Evolutionary conservation across 2,797 vertebrate species (phyloP).

Genomic region (Alectoris magna): DNA sequence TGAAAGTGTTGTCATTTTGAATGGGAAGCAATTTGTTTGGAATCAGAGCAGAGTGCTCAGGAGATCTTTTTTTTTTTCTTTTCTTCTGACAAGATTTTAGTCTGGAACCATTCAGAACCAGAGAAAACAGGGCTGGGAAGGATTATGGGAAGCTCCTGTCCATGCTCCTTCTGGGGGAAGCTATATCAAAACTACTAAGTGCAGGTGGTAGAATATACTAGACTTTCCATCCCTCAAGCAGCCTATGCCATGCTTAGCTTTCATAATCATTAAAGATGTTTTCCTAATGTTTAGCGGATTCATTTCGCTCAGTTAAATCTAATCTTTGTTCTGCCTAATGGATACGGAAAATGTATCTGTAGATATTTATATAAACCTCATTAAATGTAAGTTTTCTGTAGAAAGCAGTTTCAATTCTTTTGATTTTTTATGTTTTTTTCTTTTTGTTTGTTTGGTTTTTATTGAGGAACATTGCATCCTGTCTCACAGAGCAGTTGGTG

Average conservation of each 20-base stretch:
- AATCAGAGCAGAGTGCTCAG: neutral
- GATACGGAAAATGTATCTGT: neutral
- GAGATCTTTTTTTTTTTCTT: neutral
- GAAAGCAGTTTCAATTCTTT: neutral
- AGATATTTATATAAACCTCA: neutral
- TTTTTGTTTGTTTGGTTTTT: neutral
- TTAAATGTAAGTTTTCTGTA: neutral
- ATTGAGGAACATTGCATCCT: neutral
- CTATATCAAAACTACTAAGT: neutral
- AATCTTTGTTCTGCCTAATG: neutral
- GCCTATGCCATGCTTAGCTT: neutral
- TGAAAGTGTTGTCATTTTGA: neutral
- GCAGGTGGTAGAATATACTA: neutral
- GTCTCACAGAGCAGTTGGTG: fast-evolving
- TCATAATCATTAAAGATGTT: neutral
- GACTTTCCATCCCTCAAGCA: neutral
- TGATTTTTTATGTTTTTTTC: neutral
- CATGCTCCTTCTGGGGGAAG: neutral
- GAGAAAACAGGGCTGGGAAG: neutral
- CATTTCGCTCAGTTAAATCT: neutral
- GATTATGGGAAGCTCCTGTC: neutral
- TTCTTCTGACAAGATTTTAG: neutral
- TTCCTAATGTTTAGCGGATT: neutral
- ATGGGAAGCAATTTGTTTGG: neutral
- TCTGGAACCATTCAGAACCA: neutral